These are phyloP conservation scores for Bambusicola thoracicus DNA, from an alignment of 2,113 vertebrate genomes.

Conservation along the genomic window DNA sequence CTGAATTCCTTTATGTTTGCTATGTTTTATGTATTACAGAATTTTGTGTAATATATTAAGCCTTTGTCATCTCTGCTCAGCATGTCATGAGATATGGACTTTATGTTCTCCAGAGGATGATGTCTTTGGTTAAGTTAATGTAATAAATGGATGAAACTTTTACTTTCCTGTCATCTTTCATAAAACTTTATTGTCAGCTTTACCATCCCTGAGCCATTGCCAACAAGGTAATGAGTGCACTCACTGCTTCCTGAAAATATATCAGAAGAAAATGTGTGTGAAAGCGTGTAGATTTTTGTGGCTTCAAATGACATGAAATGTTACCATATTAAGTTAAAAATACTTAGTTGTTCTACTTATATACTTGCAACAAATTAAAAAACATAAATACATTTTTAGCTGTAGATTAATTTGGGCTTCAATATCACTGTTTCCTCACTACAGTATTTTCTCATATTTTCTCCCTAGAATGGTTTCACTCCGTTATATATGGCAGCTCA, in stretches of 20 bases:
- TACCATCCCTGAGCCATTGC: neutral
- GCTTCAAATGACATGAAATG: neutral
- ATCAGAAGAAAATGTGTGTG: neutral
- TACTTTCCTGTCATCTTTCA: conserved; percentile 7
- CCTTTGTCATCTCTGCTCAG: neutral
- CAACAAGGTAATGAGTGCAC: neutral
- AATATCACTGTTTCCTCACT: rapidly evolving
- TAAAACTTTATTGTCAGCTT: conserved; percentile 21
- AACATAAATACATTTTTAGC: neutral
- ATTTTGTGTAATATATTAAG: neutral
- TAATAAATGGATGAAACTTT: neutral
- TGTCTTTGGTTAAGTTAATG: neutral
- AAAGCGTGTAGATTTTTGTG: neutral
- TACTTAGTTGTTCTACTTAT: neutral
- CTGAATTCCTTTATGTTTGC: neutral
- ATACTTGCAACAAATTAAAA: neutral
- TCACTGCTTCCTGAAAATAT: neutral
- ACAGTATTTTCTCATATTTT: neutral
- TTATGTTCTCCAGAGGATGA: neutral
- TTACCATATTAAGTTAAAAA: neutral
- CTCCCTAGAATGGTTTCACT: conserved; percentile 95
- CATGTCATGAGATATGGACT: neutral
- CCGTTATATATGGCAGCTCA: conserved; percentile 98
- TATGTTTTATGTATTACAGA: neutral
- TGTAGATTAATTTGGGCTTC: neutral